phyloP scores from a whole-genome alignment of 2,113 vertebrate genomes.

The Cromileptes altivelis region DNA sequence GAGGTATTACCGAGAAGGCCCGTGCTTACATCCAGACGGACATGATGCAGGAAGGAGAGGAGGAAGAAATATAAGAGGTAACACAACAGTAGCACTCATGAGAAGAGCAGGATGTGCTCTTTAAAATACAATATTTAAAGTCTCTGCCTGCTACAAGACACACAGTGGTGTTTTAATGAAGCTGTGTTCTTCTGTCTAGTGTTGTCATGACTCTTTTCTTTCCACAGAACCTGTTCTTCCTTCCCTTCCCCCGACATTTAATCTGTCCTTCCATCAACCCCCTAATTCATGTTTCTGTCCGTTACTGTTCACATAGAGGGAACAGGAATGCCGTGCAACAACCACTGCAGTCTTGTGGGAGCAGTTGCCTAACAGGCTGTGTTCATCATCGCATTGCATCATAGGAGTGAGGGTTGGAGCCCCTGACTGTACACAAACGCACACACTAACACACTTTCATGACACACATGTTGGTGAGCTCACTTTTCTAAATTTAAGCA shows the following conservation, averaged over 20 bases:
- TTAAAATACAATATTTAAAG: constrained; percentile 33
- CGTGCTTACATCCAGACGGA: constrained; percentile 54
- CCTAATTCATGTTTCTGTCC: not conserved
- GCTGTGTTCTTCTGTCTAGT: constrained; percentile 4
- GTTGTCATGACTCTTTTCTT: constrained; percentile 3
- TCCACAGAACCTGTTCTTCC: not conserved
- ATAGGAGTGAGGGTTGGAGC: not conserved
- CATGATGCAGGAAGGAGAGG: constrained; percentile 20
- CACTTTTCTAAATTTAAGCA: constrained; percentile 16
- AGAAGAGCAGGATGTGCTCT: not conserved
- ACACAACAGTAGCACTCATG: constrained; percentile 15
- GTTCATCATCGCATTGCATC: constrained; percentile 7
- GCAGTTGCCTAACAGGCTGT: constrained; percentile 38
- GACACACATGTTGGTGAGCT: not conserved
- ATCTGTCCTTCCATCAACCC: constrained; percentile 23
- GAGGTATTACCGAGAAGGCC: constrained; percentile 75
- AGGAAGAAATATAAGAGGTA: not conserved
- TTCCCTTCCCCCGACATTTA: constrained; percentile 23
- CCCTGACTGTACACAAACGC: not conserved
- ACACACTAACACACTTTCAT: not conserved
- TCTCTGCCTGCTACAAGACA: constrained; percentile 9
- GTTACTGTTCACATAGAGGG: not conserved
- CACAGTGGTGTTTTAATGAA: constrained; percentile 26
- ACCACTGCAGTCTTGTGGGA: not conserved
- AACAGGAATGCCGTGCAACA: not conserved